Base-by-base conservation (phyloP, 2,888 invertebrate species). In the Caenorhabditis sp. region DNA sequence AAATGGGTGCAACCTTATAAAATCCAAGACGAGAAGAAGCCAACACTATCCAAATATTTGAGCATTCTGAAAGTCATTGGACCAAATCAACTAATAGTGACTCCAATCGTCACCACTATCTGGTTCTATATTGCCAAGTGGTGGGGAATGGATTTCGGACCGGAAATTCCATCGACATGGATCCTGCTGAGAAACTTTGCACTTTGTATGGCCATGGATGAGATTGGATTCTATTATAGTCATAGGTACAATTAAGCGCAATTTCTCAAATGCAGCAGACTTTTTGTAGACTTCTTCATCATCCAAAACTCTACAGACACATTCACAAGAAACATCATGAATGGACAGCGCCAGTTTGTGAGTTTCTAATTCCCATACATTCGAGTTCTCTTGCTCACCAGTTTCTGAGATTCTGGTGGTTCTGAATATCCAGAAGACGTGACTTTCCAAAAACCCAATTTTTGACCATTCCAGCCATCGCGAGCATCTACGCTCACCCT, bases 271-370 rank as follows among this genome's bases (percentile, higher is more conserved):
- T n/a, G n/a, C n/a, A n/a, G 22, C 4, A 31, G 31, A 31, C 31
- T 31, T 6, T 7, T 31, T 31, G 4, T 31, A 95, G 95, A 90
- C 93, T 96, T 82, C 93, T 96, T 31, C 96, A 96, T 90, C 94
- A 94, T 90, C 95, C 95, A 84, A 93, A 94, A 85, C 93, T 96
- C 69, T 96, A 96, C 93, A 95, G 95, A 91, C 94, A 95, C 91
- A 95, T 96, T 88, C 96, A 96, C 93, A 96, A 96, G 92, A 94
- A 95, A 89, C 96, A 96, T 92, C 96, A 96, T 90, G 96, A 96
- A 92, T 96, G 96, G 96, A 95, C 95, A 1, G 95, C 96, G 0
- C 96, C 96, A 49, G 76, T 76, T 35, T 76, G 76, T 76, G 19
- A 76, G 76, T 63, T 51, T 38, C n/a, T n/a, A n/a, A n/a, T n/a